Evolutionary conservation across 2,797 vertebrate genomes (phyloP), one percentile per base, ranked within the genome.

Genomic region (Denticeps clupeoides): DNA sequence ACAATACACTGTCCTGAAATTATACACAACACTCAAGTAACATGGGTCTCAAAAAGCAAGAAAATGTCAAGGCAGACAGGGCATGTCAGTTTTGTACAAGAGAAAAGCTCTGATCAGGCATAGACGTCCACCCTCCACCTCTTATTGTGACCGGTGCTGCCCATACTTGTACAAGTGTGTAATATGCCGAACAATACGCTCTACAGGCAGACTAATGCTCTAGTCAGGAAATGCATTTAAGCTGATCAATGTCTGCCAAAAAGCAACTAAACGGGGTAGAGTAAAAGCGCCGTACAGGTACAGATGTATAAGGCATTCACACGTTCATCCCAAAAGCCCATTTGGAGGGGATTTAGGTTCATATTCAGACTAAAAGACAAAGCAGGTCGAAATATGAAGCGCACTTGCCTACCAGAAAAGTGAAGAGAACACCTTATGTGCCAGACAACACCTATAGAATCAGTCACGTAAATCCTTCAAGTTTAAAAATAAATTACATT

Each of bases 161-260:
- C 59, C 55, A 63, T 64, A 60, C 49, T 57, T 41, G 59, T 44
- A 48, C 23, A 47, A 47, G 45, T 58, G 60, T 61, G 54, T 19
- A 8, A 4, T 40, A 35, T 47, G 49, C 63, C 62, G 75, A 71
- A 74, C 73, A 78, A 78, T 71, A 61, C 55, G 53, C 66, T 52
- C 51, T 38, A 60, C 56, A 42, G 40, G 60, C 53, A 65, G 45
- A 46, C 62, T 62, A 63, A 61, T 50, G 64, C 49, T 69, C 74
- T 73, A 56, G 62, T 67, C 64, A 70, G 62, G 73, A 80, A 79
- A 79, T 63, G 68, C 75, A 81, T 78, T 82, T 81, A 74, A 60
- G 65, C 38, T 40, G 66, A 85, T 83, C 78, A 79, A 82, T 82
- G 69, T 52, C 56, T 37, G 64, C 55, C 65, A 56, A 63, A 75